Percentiles rank a stretch among this genome's conserved stretches.
Evolutionary conservation across 2,113 vertebrate species (phyloP).

Genomic region (Muntiacus muntjak): DNA sequence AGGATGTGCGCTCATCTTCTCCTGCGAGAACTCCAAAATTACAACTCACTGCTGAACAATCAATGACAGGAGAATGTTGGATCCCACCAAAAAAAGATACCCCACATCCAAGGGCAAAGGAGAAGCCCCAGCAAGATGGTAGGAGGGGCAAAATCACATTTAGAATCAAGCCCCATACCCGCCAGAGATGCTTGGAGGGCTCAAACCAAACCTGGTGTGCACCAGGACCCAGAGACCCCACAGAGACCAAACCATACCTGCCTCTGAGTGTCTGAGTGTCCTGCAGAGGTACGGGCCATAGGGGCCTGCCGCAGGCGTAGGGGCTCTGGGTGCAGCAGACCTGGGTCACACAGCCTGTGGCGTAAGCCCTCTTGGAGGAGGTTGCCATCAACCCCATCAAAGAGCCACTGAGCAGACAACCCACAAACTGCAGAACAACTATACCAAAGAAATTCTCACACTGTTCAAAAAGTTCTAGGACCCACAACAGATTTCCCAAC

Average conservation of each 20-base stretch:
- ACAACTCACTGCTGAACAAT: background rate
- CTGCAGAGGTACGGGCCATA: background rate
- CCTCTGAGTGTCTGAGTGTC: background rate
- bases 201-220: background rate
- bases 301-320: no score
- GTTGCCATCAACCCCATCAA: background rate
- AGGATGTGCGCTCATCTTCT: background rate
- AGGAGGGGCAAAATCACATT: background rate
- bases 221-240: background rate
- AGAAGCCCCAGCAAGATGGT: background rate
- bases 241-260: background rate
- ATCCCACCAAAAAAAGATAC: background rate
- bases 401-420: background rate
- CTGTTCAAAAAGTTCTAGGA: background rate
- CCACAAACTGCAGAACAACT: background rate
- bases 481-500: background rate
- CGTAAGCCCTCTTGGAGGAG: background rate
- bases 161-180: background rate
- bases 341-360: background rate
- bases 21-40: background rate
- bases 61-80: background rate
- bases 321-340: background rate
- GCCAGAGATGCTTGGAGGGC: background rate
- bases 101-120: background rate
- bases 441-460: background rate